A percentile compares a stretch with the other conserved stretches of the same genome.
These are phyloP conservation scores for Pyrrhia umbra DNA, from an alignment of 2,888 invertebrate genomes.

Conservation along the genomic window DNA sequence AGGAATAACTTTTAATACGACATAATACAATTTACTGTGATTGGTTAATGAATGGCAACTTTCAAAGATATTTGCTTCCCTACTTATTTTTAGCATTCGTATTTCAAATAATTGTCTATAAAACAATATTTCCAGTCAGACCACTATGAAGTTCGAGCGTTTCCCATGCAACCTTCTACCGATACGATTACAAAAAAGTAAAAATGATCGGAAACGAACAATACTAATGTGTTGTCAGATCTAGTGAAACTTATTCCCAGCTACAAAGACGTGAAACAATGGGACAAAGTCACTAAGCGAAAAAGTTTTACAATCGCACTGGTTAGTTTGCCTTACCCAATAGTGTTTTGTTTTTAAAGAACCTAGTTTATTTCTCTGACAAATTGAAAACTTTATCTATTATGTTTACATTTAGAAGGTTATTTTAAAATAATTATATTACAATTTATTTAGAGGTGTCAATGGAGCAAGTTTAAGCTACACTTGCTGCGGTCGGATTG, in stretches of 20 bases:
- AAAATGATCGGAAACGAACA: neutral
- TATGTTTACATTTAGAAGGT: neutral
- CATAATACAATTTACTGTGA: no score
- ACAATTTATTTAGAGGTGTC: no score
- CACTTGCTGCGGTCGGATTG: no score
- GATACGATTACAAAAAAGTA: neutral
- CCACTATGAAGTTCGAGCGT: neutral
- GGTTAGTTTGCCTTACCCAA: slow-evolving; percentile 25
- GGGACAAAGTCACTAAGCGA: slow-evolving; percentile 77
- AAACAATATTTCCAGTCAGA: no score
- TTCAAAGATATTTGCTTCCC: no score
- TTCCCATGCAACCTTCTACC: neutral
- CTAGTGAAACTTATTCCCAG: slow-evolving; percentile 1
- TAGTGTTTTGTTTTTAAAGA: slow-evolving; percentile 35
- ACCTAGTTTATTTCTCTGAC: slow-evolving; percentile 1
- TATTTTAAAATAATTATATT: neutral
- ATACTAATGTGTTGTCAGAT: neutral
- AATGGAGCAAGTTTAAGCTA: no score
- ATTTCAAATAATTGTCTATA: no score
- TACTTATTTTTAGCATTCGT: no score
- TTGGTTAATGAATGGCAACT: no score
- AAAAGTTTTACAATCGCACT: slow-evolving; percentile 82
- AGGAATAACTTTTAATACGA: no score
- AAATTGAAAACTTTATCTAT: slow-evolving; percentile 1
- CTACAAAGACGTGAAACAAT: slow-evolving; percentile 72